Base-by-base conservation (phyloP, 1,140 invertebrate species). In the Hesperophylax magnus region DNA sequence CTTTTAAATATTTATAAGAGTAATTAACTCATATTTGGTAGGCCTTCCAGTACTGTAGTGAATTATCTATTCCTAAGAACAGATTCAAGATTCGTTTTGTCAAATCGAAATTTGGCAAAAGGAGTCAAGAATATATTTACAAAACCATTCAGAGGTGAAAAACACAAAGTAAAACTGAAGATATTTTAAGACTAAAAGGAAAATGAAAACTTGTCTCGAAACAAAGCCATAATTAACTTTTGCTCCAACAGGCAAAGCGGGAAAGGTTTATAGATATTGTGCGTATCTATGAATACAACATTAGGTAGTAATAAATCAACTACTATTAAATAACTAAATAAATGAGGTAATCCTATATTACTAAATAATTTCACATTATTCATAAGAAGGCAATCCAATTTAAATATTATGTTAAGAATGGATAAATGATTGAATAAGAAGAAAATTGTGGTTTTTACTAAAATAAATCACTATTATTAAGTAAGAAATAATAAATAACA, bases 21-120 rank as follows among this genome's bases (percentile, higher is more conserved):
- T 61, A 22, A 20, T 67, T 67, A 67, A 31, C 63, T 67, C 34
- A 67, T 67, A 67, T 67, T 67, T 67, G 63, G 63, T 67, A 67
- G 22, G 27, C 27, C 14, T 67, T 31, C 63, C 22, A 27, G 63
- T 9, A 67, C 58, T 61, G 58, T 15, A 24, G 58, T 20, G n/a
- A 47, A 47, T 11, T 47, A 24, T 61, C 18, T 61, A 22, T 47
- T 47, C 39, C 9, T 14, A 47, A 47, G 9, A 61, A 20, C 17
- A 22, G 18, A 61, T 61, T 61, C 24, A 20, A 61, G 58, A 61
- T 61, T 61, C 58, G 15, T 18, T n/a, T 14, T 61, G 58, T 15
- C 58, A 61, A 61, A 47, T 24, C 11, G 18, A 18, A 18, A 8
- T 18, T 58, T 24, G 18, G 58, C 58, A 61, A 61, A 61, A 61